Evolutionary conservation across 2,797 vertebrate genomes (phyloP).

Genomic region (Alauda arvensis): DNA sequence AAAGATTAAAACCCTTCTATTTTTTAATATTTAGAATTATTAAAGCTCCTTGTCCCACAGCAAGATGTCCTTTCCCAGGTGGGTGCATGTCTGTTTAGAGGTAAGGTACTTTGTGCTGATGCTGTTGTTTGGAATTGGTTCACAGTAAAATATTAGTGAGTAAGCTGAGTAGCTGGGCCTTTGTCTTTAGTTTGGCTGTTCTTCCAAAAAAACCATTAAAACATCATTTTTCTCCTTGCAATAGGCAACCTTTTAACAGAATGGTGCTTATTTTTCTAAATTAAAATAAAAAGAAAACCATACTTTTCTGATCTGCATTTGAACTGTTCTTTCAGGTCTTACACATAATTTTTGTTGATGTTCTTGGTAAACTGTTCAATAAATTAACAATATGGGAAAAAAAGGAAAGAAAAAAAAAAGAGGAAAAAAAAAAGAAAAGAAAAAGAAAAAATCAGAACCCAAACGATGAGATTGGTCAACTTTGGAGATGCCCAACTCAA

Average conservation of each 20-base stretch:
- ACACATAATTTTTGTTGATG: background rate
- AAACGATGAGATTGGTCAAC: slow-evolving; percentile 28
- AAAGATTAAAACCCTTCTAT: background rate
- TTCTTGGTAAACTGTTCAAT: slow-evolving; percentile 19
- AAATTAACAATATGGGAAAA: slow-evolving; percentile 8
- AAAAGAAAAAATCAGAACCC: background rate
- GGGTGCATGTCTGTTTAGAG: background rate
- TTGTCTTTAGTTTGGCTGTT: background rate
- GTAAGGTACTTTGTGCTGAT: background rate
- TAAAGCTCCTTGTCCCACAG: background rate
- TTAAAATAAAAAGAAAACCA: background rate
- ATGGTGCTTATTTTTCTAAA: slow-evolving; percentile 7
- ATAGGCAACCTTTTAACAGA: background rate
- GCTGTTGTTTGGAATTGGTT: background rate
- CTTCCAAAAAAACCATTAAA: background rate
- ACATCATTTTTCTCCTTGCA: background rate
- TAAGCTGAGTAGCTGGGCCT: background rate
- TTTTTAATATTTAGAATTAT: background rate
- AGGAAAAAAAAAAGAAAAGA: too few species aligned
- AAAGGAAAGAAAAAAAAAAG: background rate
- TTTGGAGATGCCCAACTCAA: slow-evolving; percentile 26
- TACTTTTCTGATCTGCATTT: slow-evolving; percentile 7
- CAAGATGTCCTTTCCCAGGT: background rate
- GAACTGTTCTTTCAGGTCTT: slow-evolving; percentile 21
- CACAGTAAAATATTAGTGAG: background rate